Evolutionary conservation across 2,113 vertebrate species (phyloP).

Genomic region (Corythoichthys haematopterus): DNA sequence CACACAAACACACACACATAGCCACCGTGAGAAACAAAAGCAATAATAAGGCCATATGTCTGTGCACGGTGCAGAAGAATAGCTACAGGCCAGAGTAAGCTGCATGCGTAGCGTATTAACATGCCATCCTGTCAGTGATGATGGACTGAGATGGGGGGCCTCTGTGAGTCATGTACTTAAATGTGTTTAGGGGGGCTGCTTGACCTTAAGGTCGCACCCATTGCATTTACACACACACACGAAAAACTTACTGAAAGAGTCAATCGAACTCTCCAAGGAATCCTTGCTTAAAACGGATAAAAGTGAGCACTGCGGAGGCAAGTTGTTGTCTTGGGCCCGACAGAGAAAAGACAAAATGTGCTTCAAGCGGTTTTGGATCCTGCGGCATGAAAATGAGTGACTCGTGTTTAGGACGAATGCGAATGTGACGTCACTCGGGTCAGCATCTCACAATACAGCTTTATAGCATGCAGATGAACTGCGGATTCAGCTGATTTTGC

Average conservation of each 20-base stretch:
- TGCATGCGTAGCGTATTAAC: constrained; percentile 37
- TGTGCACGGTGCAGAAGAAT: constrained; percentile 25
- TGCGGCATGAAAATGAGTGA: no score
- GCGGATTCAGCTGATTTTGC: no score
- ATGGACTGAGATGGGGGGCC: constrained; percentile 50
- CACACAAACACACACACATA: constrained; percentile 16
- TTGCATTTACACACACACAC: constrained; percentile 1
- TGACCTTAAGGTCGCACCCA: constrained; percentile 32
- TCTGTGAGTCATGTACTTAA: constrained; percentile 38
- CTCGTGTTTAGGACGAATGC: no score
- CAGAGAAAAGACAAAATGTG: constrained; percentile 50
- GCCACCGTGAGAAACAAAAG: constrained; percentile 34
- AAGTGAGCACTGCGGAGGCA: constrained; percentile 27
- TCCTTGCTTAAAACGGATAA: constrained; percentile 7
- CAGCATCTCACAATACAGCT: no score
- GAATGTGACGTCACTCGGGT: no score
- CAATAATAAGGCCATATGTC: constrained; percentile 55
- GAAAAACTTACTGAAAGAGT: constrained; percentile 6
- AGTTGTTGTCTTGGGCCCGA: constrained; percentile 40
- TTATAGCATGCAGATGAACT: no score
- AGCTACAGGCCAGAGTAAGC: constrained; percentile 42
- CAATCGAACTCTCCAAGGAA: constrained; percentile 18
- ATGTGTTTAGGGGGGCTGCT: constrained; percentile 45
- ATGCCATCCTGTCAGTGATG: constrained; percentile 43
- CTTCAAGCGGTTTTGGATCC: constrained; percentile 50